Evolutionary conservation across 2,888 invertebrate genomes (phyloP), one percentile per base, ranked within the genome.

Genomic region (Teinopalpus imperialis): DNA sequence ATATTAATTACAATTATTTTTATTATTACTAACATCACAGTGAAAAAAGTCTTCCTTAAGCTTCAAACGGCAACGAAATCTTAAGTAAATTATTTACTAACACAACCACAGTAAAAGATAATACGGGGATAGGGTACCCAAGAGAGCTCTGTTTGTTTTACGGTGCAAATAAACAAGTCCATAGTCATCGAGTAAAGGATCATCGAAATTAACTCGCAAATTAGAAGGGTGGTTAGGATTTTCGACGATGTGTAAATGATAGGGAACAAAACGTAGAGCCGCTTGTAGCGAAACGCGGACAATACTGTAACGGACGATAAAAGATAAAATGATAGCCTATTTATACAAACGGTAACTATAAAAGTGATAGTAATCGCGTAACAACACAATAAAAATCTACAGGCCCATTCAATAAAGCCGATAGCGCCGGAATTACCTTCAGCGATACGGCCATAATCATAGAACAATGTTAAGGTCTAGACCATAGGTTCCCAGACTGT

Each of bases 341-440:
- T 74, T 70, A 68, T 63, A 64, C 66, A 54, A 68, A 63, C 58
- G 59, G 63, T 66, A 61, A 69, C 70, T 71, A 69, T 64, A 62
- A 62, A 60, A 43, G 59, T 59, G 70, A 75, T 77, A 70, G 61
- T 61, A 57, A 79, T 78, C 73, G 56, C 67, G 59, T 52, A 66
- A 62, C 58, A 59, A 62, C 54, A 66, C 70, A 74, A 41, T 76
- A 75, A 78, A 77, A 79, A 71, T 67, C 64, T 66, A 77, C 66
- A 64, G 52, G 67, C 56, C 63, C 57, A 61, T 74, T 69, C 64
- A 65, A 63, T 59, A 53, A 48, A 57, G 51, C 51, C 64, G 69
- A 69, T 74, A 67, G 58, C 63, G 61, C 42, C 55, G 49, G 68
- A 63, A 68, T 66, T 61, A 67, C 59, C 47, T 52, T 53, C 47